These are phyloP conservation scores for Brachionus sp. DNA, from an alignment of 1,140 invertebrate genomes.

Conservation along the genomic window DNA sequence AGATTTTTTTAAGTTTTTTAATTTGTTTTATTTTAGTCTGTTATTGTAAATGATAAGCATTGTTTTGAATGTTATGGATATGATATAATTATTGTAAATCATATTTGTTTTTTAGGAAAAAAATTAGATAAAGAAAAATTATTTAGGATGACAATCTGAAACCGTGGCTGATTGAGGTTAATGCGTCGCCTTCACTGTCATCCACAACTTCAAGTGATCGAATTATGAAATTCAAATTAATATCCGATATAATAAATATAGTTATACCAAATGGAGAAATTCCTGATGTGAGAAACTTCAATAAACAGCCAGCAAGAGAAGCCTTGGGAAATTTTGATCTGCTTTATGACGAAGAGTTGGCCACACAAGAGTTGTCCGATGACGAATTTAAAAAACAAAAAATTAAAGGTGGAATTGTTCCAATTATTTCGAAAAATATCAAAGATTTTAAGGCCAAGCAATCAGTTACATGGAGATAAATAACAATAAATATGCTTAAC, in stretches of 20 bases:
- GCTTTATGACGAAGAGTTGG: conserved; percentile 42
- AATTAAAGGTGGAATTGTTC: conserved; percentile 31
- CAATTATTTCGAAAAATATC: conserved; percentile 17
- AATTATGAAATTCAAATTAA: conserved; percentile 89
- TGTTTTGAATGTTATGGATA: conserved; percentile 61
- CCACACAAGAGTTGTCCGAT: not conserved
- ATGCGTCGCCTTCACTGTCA: conserved; percentile 87
- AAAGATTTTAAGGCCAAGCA: not conserved
- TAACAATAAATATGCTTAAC: too few relatives aligned
- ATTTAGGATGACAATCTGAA: conserved; percentile 58
- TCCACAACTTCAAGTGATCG: conserved; percentile 91
- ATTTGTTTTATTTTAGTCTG: not conserved
- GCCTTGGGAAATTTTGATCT: conserved; percentile 46
- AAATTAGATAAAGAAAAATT: not conserved
- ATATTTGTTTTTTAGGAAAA: too few relatives aligned
- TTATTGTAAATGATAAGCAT: conserved; percentile 60
- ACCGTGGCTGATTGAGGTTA: conserved; percentile 66
- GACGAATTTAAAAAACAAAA: conserved; percentile 46
- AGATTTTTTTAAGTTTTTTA: not conserved
- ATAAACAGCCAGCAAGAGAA: conserved; percentile 39
- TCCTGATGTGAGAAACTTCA: conserved; percentile 46
- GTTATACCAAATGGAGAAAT: conserved; percentile 81
- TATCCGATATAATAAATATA: conserved; percentile 87
- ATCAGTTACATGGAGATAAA: conserved; percentile 28
- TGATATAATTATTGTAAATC: conserved; percentile 57